Evolutionary conservation across 2,797 vertebrate species (phyloP).

Genomic region (Sphaeramia orbicularis): DNA sequence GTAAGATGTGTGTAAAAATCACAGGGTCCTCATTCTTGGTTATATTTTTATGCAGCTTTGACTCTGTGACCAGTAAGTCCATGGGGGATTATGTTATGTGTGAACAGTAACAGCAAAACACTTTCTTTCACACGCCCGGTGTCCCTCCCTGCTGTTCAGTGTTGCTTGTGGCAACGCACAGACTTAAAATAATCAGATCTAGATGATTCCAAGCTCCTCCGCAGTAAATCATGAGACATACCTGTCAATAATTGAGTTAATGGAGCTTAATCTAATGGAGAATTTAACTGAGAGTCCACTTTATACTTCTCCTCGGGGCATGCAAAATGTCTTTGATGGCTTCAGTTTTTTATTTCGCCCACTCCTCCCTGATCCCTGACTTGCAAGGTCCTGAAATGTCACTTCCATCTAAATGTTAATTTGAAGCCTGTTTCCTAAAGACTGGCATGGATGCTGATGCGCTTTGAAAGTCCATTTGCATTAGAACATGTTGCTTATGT

Average conservation of each 20-base stretch:
- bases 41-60: constrained; percentile 44
- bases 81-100: constrained; percentile 65
- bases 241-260: constrained; percentile 82
- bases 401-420: constrained; percentile 85
- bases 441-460: constrained; percentile 54
- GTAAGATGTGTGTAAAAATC: constrained; percentile 13
- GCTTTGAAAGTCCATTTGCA: constrained; percentile 65
- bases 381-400: constrained; percentile 63
- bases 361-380: constrained; percentile 62
- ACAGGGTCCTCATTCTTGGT: constrained; percentile 36
- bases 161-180: constrained; percentile 69
- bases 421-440: constrained; percentile 72
- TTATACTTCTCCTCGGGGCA: constrained; percentile 47
- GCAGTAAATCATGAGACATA: constrained; percentile 59
- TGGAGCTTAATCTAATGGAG: constrained; percentile 68
- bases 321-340: constrained; percentile 74
- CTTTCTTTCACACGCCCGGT: constrained; percentile 47
- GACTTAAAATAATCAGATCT: constrained; percentile 73
- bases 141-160: constrained; percentile 67
- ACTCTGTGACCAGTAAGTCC: constrained; percentile 57
- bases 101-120: constrained; percentile 59
- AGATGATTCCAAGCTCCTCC: constrained; percentile 49
- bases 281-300: constrained; percentile 46
- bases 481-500: constrained; percentile 18
- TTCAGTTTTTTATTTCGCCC: constrained; percentile 47